These are phyloP conservation scores for Thalassarche chlororhynchos DNA, from an alignment of 2,113 vertebrate species.

Conservation along the genomic window DNA sequence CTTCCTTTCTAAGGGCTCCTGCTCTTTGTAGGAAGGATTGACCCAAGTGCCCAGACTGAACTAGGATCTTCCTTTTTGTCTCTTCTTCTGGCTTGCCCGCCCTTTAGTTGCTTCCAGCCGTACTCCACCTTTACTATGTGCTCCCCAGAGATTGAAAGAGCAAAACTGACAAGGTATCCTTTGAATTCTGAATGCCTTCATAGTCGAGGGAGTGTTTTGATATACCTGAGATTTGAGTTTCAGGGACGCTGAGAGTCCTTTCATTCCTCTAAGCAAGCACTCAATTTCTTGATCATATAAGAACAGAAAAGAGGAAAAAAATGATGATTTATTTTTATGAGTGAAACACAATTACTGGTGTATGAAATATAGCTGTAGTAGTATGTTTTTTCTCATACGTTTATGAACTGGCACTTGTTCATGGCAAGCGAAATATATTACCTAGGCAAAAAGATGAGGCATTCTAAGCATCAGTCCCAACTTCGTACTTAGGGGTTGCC, in stretches of 20 bases:
- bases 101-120: not conserved
- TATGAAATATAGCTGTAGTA: not conserved
- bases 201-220: not conserved
- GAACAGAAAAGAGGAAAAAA: not conserved
- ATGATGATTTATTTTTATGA: not conserved
- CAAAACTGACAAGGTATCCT: not conserved
- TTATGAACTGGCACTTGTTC: not conserved
- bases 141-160: not conserved
- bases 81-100: not conserved
- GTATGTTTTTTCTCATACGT: not conserved
- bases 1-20: not conserved
- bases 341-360: not conserved
- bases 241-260: not conserved
- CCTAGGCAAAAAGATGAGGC: not conserved
- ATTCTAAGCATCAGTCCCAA: not conserved
- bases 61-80: not conserved
- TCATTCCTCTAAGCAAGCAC: not conserved
- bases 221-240: not conserved
- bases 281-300: not conserved
- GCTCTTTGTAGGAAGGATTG: not conserved
- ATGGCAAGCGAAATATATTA: not conserved
- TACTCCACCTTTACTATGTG: not conserved
- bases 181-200: not conserved
- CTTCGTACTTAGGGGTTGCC: not conserved
- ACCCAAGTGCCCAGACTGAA: not conserved